Percentiles rank a stretch among this genome's conserved stretches.
Evolutionary conservation across 1,140 invertebrate genomes (phyloP).

Genomic region (Heterodera schachtii): DNA sequence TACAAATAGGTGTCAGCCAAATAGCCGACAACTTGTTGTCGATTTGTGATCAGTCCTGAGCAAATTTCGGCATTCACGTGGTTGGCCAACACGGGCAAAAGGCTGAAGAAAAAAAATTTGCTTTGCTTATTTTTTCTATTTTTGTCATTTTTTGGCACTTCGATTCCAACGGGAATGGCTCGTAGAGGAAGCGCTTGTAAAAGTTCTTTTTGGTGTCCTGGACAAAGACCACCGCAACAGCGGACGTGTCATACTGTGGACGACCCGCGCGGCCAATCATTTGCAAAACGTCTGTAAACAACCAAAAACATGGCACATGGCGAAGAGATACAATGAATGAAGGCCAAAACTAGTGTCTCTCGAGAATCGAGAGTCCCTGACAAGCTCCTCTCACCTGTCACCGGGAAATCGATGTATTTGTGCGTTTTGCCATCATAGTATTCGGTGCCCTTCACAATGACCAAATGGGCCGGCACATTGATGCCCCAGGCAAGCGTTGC

Average conservation of each 20-base stretch:
- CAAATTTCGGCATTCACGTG: constrained; percentile 96
- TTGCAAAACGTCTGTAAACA: constrained; percentile 77
- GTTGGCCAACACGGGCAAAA: constrained; percentile 86
- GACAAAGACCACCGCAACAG: constrained; percentile 92
- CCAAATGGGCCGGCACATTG: constrained; percentile 92
- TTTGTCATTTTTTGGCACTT: constrained; percentile 62
- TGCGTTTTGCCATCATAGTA: constrained; percentile 95
- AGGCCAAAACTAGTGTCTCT: not conserved
- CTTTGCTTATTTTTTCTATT: constrained; percentile 13
- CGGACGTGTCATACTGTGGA: constrained; percentile 91
- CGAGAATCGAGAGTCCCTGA: no score
- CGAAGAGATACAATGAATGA: no score
- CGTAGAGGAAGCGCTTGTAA: constrained; percentile 98
- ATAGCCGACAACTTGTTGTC: constrained; percentile 93
- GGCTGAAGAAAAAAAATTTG: constrained; percentile 69
- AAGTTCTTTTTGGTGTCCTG: constrained; percentile 98
- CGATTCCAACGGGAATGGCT: constrained; percentile 98
- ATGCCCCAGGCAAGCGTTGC: constrained; percentile 98
- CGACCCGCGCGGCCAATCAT: constrained; percentile 98
- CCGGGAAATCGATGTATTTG: constrained; percentile 98
- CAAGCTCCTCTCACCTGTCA: constrained; percentile 77
- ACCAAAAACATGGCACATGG: no score
- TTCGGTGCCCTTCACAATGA: constrained; percentile 82
- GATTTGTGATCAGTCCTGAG: constrained; percentile 86
- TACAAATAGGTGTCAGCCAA: constrained; percentile 99